Evolutionary conservation across 2,113 vertebrate genomes (phyloP), one percentile per base, ranked within the genome.

Genomic region (Mirounga angustirostris): DNA sequence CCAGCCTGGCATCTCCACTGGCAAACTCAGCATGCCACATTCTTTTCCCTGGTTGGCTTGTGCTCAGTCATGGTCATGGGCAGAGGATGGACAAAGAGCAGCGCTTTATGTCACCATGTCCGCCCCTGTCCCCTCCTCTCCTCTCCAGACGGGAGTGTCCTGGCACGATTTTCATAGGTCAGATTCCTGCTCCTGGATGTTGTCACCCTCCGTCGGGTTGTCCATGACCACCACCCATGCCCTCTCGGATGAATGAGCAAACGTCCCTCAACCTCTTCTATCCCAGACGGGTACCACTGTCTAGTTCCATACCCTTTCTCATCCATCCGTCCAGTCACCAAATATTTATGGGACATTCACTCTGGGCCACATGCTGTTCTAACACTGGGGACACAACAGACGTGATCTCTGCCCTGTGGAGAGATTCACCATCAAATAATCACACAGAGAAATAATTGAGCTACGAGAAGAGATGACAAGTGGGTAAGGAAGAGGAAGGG

Each of bases 21-120:
- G 58, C 10, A 19, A 15, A 7, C 33, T 52, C 10, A 36, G 73
- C 13, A 1, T 0, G 40, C 10, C 13, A 0, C 16, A 1, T 24
- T n/a, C 19, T 58, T n/a, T 36, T 61, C 22, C n/a, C 43, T 1
- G 2, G 15, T 67, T 14, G 24, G 71, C 19, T 22, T 82, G 22
- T 13, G 15, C 4, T 67, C 0, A 3, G 71, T 58, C 30, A 18
- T 2, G 30, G 26, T 7, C 22, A 26, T 4, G 19, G 80, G 43
- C 52, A 61, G 12, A 30, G 33, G 15, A n/a, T 36, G 58, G n/a
- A 24, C 19, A 54, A 74, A 83, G 59, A 69, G 74, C 65, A 24
- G 7, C 9, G 63, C 40, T 86, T 69, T 6, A 22, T 54, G 33
- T 83, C 9, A 56, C 5, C 7, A 1, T 2, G 33, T 19, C n/a